phyloP scores from a whole-genome alignment of 1,140 invertebrate species.

The Monochamus saltuarius region DNA sequence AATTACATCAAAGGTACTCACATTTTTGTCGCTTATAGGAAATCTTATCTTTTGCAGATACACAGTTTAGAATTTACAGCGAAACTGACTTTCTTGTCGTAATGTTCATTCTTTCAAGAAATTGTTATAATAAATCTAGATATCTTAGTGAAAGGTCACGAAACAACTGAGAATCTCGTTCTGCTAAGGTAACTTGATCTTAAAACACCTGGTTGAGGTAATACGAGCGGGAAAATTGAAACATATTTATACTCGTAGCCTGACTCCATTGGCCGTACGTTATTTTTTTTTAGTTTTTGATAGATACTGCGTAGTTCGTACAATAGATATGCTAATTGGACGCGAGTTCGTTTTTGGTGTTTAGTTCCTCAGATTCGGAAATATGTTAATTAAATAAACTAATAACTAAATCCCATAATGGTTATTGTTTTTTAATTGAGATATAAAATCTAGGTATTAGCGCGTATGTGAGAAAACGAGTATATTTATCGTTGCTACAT shows the following conservation, averaged over 20 bases:
- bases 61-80: not conserved
- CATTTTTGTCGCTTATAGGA: not conserved
- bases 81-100: not conserved
- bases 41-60: not conserved
- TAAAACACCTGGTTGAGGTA: slow-evolving; percentile 21
- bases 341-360: no score
- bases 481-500: no score
- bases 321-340: no score
- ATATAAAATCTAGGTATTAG: no score
- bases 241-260: not conserved
- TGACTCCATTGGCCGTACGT: no score
- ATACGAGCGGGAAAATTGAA: slow-evolving; percentile 23
- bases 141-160: slow-evolving; percentile 21
- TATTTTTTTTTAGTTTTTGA: no score
- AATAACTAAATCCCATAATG: no score
- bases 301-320: no score
- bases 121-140: slow-evolving; percentile 13
- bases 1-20: slow-evolving; percentile 3
- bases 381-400: no score
- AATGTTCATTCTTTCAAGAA: slow-evolving; percentile 2
- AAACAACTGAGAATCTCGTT: slow-evolving; percentile 22
- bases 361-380: no score
- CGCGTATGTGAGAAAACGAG: no score
- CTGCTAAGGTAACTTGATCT: slow-evolving; percentile 23
- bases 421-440: no score